These are phyloP conservation scores for Liparis tanakae DNA, from an alignment of 2,797 vertebrate genomes.

Conservation along the genomic window DNA sequence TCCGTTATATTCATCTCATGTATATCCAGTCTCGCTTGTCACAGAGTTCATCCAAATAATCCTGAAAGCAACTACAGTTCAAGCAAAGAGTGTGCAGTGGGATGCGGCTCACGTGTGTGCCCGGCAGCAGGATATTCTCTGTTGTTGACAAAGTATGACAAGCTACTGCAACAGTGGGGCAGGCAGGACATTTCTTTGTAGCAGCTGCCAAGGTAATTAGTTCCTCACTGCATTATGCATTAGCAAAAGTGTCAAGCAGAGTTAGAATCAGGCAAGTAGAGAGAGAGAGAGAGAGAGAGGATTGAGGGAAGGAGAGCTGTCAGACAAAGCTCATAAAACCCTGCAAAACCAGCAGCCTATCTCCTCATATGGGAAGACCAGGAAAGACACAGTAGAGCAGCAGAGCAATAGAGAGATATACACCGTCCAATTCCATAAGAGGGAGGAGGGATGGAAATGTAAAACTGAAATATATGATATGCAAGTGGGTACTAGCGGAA, in stretches of 20 bases:
- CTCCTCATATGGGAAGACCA: constrained; percentile 26
- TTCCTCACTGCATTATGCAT: constrained; percentile 82
- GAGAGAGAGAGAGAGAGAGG: constrained; percentile 59
- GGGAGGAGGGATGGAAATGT: neutral
- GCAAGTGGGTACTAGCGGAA: neutral
- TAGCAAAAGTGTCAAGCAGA: constrained; percentile 75
- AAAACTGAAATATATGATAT: neutral
- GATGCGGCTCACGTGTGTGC: constrained; percentile 59
- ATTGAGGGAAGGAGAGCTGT: constrained; percentile 61
- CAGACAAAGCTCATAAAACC: constrained; percentile 63
- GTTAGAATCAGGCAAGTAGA: constrained; percentile 74
- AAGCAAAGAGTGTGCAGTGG: constrained; percentile 36
- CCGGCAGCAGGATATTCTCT: constrained; percentile 69
- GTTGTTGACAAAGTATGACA: constrained; percentile 71
- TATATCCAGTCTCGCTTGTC: constrained; percentile 28
- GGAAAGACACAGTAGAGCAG: constrained; percentile 33
- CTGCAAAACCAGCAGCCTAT: constrained; percentile 37
- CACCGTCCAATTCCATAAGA: neutral
- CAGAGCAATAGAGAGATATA: constrained; percentile 19
- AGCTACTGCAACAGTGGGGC: constrained; percentile 68
- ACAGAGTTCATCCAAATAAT: constrained; percentile 36
- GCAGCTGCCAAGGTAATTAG: constrained; percentile 82
- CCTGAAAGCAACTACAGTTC: constrained; percentile 39
- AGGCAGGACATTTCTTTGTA: constrained; percentile 79
- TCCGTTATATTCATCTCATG: constrained; percentile 22